These are phyloP conservation scores for Octopus sinensis DNA, from an alignment of 1,140 invertebrate species.

Conservation along the genomic window DNA sequence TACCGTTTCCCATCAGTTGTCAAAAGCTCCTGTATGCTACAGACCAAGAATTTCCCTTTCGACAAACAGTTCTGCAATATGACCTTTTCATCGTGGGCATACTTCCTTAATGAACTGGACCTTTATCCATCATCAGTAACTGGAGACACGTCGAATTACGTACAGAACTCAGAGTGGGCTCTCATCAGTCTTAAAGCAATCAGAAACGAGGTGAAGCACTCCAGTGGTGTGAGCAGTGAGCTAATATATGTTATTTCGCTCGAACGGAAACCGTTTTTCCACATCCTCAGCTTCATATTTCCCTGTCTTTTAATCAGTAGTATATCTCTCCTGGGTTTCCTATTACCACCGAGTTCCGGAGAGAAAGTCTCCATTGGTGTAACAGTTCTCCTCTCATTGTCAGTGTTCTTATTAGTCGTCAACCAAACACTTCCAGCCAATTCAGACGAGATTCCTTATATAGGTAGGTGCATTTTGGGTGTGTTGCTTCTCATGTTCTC, in stretches of 20 bases:
- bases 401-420: conserved; percentile 67
- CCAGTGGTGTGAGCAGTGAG: conserved; percentile 54
- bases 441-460: conserved; percentile 73
- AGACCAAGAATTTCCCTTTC: conserved; percentile 73
- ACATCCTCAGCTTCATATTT: conserved; percentile 61
- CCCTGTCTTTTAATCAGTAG: conserved; percentile 63
- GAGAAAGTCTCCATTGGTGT: conserved; percentile 71
- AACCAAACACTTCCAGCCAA: conserved; percentile 91
- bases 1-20: conserved; percentile 57
- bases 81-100: conserved; percentile 42
- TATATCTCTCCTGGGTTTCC: conserved; percentile 61
- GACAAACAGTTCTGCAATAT: conserved; percentile 69
- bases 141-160: conserved; percentile 62
- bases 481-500: too few relatives aligned
- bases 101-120: conserved; percentile 51
- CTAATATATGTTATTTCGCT: conserved; percentile 67
- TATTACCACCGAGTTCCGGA: conserved; percentile 62
- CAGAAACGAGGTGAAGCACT: conserved; percentile 66
- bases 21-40: conserved; percentile 88
- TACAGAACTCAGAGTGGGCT: conserved; percentile 34
- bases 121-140: conserved; percentile 59
- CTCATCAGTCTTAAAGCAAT: conserved; percentile 70
- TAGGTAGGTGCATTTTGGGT: conserved; percentile 52
- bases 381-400: conserved; percentile 62
- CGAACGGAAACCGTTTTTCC: conserved; percentile 88